Conservation (phyloP, 2,888 invertebrate species). For the Caenorhabditis wallacei region DNA sequence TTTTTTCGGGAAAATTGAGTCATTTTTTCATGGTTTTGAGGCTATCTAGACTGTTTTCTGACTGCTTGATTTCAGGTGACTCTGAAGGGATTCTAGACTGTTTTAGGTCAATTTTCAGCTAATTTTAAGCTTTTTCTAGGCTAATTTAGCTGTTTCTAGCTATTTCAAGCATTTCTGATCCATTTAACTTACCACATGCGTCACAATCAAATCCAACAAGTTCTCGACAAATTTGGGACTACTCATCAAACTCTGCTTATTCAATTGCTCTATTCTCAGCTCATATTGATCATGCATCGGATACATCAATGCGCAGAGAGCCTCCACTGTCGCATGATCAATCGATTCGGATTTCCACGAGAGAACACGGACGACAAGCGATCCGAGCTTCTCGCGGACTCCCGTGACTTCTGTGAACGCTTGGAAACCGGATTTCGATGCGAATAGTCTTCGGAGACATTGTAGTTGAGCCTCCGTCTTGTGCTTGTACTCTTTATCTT, state of each 20-base stretch:
- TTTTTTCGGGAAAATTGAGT: no score
- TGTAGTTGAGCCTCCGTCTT: conserved; percentile 93
- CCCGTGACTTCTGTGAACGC: conserved; percentile 86
- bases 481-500: conserved; percentile 86
- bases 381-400: conserved; percentile 95
- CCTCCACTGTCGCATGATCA: conserved; percentile 96
- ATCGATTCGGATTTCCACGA: conserved; percentile 92
- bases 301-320: conserved; percentile 96
- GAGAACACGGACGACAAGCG: conserved; percentile 93
- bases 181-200: conserved; percentile 90
- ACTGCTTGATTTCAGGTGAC: no score
- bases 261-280: conserved; percentile 96
- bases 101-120: no score
- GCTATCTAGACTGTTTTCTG: no score
- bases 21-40: no score
- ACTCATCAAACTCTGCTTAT: conserved; percentile 91
- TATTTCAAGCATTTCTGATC: neutral
- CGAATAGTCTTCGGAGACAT: conserved; percentile 93
- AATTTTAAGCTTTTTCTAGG: no score
- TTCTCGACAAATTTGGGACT: conserved; percentile 94
- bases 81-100: no score
- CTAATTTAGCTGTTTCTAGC: no score
- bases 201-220: conserved; percentile 94
- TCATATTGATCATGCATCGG: conserved; percentile 98
- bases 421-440: conserved; percentile 97